Conservation (phyloP, 2,113 vertebrate genomes). For the Antigone vipio region DNA sequence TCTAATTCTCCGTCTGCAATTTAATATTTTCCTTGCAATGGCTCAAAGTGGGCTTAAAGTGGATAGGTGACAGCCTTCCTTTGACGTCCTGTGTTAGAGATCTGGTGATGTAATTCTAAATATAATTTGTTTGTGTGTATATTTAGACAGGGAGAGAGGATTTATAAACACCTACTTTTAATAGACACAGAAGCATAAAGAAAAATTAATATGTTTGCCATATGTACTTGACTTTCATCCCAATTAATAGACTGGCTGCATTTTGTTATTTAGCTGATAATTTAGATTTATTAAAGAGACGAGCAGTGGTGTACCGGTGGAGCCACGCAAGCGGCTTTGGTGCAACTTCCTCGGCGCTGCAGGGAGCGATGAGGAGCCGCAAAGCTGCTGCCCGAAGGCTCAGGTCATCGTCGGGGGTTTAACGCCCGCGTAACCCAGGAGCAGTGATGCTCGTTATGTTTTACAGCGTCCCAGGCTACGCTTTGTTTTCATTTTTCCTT, state of each 20-base stretch:
- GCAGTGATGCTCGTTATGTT: not conserved
- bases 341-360: too few species aligned
- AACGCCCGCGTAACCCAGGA: rapidly evolving
- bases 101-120: not conserved
- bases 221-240: not conserved
- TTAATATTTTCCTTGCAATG: not conserved
- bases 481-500: not conserved
- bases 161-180: not conserved
- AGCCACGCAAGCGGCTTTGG: not conserved
- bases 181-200: not conserved
- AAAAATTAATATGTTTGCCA: too few species aligned
- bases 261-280: not conserved
- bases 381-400: not conserved
- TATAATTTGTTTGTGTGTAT: not conserved
- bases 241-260: not conserved
- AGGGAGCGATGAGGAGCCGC: not conserved
- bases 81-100: not conserved
- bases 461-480: not conserved
- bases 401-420: rapidly evolving
- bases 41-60: not conserved
- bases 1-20: not conserved
- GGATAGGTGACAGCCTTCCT: not conserved
- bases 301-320: too few species aligned
- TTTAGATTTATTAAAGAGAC: rapidly evolving
- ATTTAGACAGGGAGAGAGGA: not conserved